Evolutionary conservation across 1,140 invertebrate genomes (phyloP), one percentile per base, ranked within the genome.

Genomic region (Drosophila parabipectinata): DNA sequence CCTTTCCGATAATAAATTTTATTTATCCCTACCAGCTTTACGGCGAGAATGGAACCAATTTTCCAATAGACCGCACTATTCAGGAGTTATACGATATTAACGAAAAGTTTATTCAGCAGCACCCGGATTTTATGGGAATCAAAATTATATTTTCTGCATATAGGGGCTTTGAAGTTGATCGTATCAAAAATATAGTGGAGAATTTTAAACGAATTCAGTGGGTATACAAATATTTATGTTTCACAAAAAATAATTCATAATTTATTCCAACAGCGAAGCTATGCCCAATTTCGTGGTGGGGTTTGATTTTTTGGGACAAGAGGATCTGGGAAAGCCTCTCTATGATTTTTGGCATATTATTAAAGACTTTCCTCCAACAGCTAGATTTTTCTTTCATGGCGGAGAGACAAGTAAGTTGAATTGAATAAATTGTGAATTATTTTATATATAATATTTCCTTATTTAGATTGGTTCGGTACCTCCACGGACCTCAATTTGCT

Each of bases 361-460:
- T 37, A 1, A 72, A 93, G 24, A 90, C 91, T 5, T 78, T 91
- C 92, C 84, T 39, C 72, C 66, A 4, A 60, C 92, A 6, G 82
- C 95, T 0, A 92, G 93, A 1, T 95, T 94, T 59, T 96, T 96
- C 78, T 96, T 96, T 62, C 96, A 97, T 77, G 95, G 96, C 0
- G 96, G 95, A 15, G 96, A 97, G 92, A 97, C 96, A 12, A 93
- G 95, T 93, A 92, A 93, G 94, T 92, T n/a, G 1, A 2, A 1
- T 15, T 1, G 8, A 10, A 15, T 4, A 41, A 1, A 4, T 21
- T 8, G 15, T 6, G 7, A 47, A 5, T 3, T 8, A 15, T 0
- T 3, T 6, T 7, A 21, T 6, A 9, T 4, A 26, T 15, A 15
- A 15, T 15, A 15, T 18, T 12, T 3, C 9, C 44, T 24, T 48